Evolutionary conservation across 1,140 invertebrate genomes (phyloP).

Genomic region (Drosophila busckii): DNA sequence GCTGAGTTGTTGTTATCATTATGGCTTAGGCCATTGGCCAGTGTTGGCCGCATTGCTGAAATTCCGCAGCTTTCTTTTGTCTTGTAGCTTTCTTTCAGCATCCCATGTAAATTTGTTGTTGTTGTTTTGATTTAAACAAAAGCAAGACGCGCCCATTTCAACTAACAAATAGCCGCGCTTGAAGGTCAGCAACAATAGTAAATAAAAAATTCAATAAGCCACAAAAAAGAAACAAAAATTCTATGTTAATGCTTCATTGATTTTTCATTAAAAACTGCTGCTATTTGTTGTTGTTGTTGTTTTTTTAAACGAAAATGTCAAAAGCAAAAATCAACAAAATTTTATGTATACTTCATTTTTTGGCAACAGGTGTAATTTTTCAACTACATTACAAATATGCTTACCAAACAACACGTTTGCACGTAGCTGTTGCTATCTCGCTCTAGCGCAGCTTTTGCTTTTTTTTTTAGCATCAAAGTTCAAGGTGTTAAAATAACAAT

Average conservation of each 20-base stretch:
- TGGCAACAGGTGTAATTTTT: constrained; percentile 14
- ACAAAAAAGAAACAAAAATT: constrained; percentile 1
- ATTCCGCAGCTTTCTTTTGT: constrained; percentile 72
- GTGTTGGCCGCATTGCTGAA: constrained; percentile 65
- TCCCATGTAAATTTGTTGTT: constrained; percentile 47
- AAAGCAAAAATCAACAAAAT: constrained; percentile 23
- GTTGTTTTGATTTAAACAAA: background rate
- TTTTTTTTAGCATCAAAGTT: constrained; percentile 58
- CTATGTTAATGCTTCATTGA: constrained; percentile 49
- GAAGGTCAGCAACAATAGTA: too few relatives aligned
- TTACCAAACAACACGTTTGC: constrained; percentile 7
- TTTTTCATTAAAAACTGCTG: constrained; percentile 32
- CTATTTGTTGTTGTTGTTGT: constrained; percentile 34
- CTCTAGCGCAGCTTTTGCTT: constrained; percentile 16
- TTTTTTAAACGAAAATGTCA: constrained; percentile 55
- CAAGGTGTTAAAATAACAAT: constrained; percentile 55
- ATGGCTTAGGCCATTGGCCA: constrained; percentile 40
- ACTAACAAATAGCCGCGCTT: too few relatives aligned
- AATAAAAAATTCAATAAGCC: constrained; percentile 5
- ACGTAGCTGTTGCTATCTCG: background rate
- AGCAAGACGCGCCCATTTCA: constrained; percentile 41
- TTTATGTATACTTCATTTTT: constrained; percentile 2
- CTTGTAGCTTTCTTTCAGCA: constrained; percentile 41
- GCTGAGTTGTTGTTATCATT: constrained; percentile 7
- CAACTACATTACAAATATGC: constrained; percentile 16